Evolutionary conservation across 2,888 invertebrate species (phyloP), one percentile per base, ranked within the genome.

Genomic region (Temnothorax unifasciatus): DNA sequence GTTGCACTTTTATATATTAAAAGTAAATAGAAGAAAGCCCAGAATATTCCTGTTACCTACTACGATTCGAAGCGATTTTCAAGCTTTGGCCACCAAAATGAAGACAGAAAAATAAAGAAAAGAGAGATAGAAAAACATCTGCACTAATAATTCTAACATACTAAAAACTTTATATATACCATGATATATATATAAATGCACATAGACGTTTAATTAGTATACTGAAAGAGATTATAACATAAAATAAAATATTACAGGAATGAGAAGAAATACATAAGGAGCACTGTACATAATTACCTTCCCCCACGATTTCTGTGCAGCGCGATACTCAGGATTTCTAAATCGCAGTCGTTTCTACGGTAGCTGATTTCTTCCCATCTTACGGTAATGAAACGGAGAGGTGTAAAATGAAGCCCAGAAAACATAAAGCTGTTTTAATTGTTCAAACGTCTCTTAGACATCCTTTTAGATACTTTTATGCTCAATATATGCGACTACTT

Each of bases 271-370:
- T 15, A 34, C 15, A 34, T 13, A 15, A 57, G 4, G 6, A 29
- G 57, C 29, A 57, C 15, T 77, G 54, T 68, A 77, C 29, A 77
- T 25, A 77, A 54, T 4, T 57, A 66, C 6, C 25, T 77, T 68
- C 2, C 3, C 21, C n/a, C 54, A 29, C n/a, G 15, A 21, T 77
- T 66, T 38, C 9, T 54, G 41, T 25, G 76, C 41, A 13, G 21
- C 8, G n/a, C 15, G n/a, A 77, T 54, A 77, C 13, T 68, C 54
- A 57, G 15, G 44, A 77, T n/a, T 77, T 44, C 69, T 69, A 44
- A 44, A 77, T 15, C 44, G 13, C 25, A 63, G 52, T 66, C 66
- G 18, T 44, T 44, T 29, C 18, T 41, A 68, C 29, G 18, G 6
- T 25, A 66, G 1, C 11, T 21, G 4, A 54, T n/a, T 54, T 41